Base-by-base conservation (phyloP, 2,797 vertebrate species). In the Fistularia commersonii region DNA sequence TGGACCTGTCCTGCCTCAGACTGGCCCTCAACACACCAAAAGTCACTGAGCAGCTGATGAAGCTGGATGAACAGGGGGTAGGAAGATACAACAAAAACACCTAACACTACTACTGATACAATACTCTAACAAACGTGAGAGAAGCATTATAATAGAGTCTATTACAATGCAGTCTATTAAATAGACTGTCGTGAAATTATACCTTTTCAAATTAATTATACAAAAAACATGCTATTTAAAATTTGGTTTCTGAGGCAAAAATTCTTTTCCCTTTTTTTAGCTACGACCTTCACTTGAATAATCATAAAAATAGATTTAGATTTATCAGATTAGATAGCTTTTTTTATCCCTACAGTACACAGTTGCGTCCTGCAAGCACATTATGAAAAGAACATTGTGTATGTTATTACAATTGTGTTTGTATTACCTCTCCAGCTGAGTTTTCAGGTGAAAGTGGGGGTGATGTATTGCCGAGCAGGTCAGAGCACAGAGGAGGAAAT, bases 401-500 rank as follows among this genome's bases (percentile, higher is more conserved):
- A 2, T 23, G 2, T 23, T 4, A 47, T 7, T 12, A 10, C 7
- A 8, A 1, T 6, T 37, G 8, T 8, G 8, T 15, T 45, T 7
- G 59, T 35, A 71, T 66, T 76, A 52, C 50, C 41, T 74, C 73
- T 65, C 40, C 87, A 98, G 96, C 85, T 99, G 77, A 99, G 95
- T 79, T 99, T 96, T 80, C 95, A 98, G 55, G 92, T 97, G 62
- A 99, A 99, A 72, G 96, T 99, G 57, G 96, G 96, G 54, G 90
- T 98, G 80, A 97, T 99, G 95, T 98, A 98, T 85, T 98, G 96
- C 81, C 83, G 93, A 79, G 93, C 93, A 0, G 96, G 94, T 36
- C 96, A 99, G 82, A 95, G 95, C 89, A 96, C 94, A 0, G 96
- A 99, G 72, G 96, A 99, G 62, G 96, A 98, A 80, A 99, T 99